Base-by-base conservation (phyloP, 2,113 vertebrate genomes). In the Electrona antarctica region DNA sequence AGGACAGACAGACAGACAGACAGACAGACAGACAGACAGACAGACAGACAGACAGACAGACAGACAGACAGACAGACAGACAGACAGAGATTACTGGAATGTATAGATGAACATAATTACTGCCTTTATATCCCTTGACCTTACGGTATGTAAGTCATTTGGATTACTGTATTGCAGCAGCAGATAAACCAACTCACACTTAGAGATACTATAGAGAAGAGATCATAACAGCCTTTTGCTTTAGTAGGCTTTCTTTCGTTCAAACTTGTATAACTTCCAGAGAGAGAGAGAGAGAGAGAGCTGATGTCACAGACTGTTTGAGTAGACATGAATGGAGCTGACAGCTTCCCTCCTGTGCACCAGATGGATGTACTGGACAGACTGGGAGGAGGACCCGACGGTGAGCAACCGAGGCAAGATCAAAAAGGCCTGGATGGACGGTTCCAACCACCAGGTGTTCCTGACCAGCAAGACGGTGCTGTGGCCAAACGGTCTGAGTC, bases 321-420 rank as follows among this genome's bases (percentile, higher is more conserved):
- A 1, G 3, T 41, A 41, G 33, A 41, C 33, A 41, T 64, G 4
- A 77, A 67, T 61, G 21, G 47, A 15, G n/a, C 2, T 28, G 10
- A 75, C 51, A 33, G 41, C 12, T 75, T 7, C 4, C 15, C 51
- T 14, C 72, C 8, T 33, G 0, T 74, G 64, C 28, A 41, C 59
- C 88, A 99, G 97, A 73, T 98, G 96, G 97, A 97, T 99, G 96
- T 99, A 99, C 88, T 99, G 97, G 97, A 98, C 97, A 0, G 97
- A 99, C 92, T 99, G 97, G 97, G 97, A 98, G 80, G 97, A 99
- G 74, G 97, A 99, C 83, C 97, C 97, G 7, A 96, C 96, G 60
- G 97, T 97, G 61, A 98, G 96, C 87, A 97, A 96, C 82, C 95
- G 97, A 73, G 97, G 97, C 33, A 96, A 96, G 88, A 97, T 99